Evolutionary conservation across 1,140 invertebrate species (phyloP).

Genomic region (Dreissena polymorpha): DNA sequence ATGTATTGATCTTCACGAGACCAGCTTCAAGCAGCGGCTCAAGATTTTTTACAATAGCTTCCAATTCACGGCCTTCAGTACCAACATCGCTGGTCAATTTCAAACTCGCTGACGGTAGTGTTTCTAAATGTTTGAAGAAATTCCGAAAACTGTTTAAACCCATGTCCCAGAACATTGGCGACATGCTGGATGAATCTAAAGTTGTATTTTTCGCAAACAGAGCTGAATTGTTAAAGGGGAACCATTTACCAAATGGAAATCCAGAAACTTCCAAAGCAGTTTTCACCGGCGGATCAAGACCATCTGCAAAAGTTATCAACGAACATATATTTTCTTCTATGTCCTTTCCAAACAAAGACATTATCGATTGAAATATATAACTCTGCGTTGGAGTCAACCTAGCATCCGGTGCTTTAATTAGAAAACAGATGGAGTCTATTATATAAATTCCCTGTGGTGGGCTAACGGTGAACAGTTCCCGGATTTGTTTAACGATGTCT

Average conservation of each 20-base stretch:
- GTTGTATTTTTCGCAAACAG: constrained; percentile 4
- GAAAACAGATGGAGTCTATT: constrained; percentile 50
- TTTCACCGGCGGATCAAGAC: background rate
- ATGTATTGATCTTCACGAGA: background rate
- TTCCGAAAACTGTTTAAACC: constrained; percentile 4
- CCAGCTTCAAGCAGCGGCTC: background rate
- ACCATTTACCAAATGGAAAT: background rate
- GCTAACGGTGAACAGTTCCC: constrained; percentile 22
- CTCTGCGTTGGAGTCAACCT: constrained; percentile 13
- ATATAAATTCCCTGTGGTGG: constrained; percentile 37
- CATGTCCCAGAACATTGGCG: background rate
- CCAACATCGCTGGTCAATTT: background rate
- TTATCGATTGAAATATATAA: constrained; percentile 29
- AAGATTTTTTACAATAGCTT: background rate
- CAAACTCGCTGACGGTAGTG: background rate
- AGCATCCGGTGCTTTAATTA: constrained; percentile 21
- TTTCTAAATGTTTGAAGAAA: background rate
- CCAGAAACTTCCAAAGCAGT: background rate
- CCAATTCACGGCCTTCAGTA: background rate
- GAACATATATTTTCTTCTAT: constrained; percentile 28
- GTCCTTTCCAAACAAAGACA: constrained; percentile 38
- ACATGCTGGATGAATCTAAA: background rate
- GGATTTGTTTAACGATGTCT: constrained; percentile 46
- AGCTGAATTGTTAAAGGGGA: background rate
- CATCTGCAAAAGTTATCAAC: constrained; percentile 27